These are phyloP conservation scores for Todiramphus chloris DNA, from an alignment of 2,113 vertebrate genomes.

Conservation along the genomic window DNA sequence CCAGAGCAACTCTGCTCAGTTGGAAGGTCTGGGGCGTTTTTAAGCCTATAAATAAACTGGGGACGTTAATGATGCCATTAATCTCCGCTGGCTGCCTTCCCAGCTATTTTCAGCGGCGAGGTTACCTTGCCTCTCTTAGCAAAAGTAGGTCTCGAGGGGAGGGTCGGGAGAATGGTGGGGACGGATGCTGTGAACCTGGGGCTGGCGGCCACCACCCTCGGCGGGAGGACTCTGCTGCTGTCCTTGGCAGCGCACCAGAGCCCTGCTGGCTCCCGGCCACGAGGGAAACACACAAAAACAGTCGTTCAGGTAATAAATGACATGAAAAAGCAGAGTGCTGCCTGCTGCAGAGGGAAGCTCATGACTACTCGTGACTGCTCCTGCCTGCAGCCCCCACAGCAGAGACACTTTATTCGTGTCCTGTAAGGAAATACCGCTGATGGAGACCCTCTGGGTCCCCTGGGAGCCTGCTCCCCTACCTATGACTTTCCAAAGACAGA, in stretches of 20 bases:
- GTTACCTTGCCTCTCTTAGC: slow-evolving; percentile 39
- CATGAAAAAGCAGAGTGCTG: neutral
- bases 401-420: neutral
- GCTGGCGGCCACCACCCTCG: neutral
- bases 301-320: neutral
- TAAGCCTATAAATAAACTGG: slow-evolving; percentile 48
- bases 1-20: neutral
- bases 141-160: neutral
- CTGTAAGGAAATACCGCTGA: accelerated
- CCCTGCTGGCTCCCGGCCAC: neutral
- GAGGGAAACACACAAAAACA: neutral
- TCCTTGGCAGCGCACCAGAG: neutral
- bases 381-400: accelerated
- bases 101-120: slow-evolving; percentile 23
- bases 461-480: neutral
- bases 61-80: slow-evolving; percentile 52
- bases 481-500: neutral
- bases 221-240: neutral
- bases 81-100: slow-evolving; percentile 23
- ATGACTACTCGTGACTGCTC: neutral
- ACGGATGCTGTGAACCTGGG: neutral
- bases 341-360: neutral
- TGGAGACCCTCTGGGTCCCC: neutral
- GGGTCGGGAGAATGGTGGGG: neutral
- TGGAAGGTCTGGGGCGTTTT: neutral